Percentiles rank a stretch among this genome's conserved stretches.
phyloP scores from a whole-genome alignment of 1,140 invertebrate species.

The Tetragnatha versicolor region DNA sequence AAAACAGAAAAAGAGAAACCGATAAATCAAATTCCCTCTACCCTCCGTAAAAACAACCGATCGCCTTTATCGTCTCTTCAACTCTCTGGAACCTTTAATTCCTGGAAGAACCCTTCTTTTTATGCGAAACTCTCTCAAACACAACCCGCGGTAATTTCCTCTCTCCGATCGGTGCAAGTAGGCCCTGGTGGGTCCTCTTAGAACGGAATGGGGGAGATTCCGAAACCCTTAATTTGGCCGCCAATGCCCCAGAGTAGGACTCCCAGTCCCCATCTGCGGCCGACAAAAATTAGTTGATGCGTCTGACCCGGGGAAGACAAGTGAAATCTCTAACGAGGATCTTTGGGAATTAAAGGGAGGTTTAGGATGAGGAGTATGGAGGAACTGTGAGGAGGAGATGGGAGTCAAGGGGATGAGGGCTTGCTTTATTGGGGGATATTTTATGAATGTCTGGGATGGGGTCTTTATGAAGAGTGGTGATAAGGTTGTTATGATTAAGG shows the following conservation, averaged over 20 bases:
- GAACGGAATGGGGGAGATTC: background rate
- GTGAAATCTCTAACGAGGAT: background rate
- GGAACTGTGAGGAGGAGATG: too few species aligned
- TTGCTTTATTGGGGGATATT: too few species aligned
- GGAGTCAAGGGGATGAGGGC: too few species aligned
- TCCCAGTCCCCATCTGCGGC: slow-evolving; percentile 17
- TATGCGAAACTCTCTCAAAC: background rate
- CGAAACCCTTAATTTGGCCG: slow-evolving; percentile 11
- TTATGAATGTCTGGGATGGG: too few species aligned
- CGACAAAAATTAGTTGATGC: slow-evolving; percentile 23
- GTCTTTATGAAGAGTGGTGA: too few species aligned
- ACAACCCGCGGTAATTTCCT: slow-evolving; percentile 10
- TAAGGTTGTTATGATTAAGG: too few species aligned
- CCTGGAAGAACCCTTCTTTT: background rate
- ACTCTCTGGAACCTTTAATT: too few species aligned
- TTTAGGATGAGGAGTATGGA: background rate
- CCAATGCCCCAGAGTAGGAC: background rate
- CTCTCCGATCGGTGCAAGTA: slow-evolving; percentile 18
- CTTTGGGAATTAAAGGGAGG: too few species aligned
- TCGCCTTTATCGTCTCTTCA: too few species aligned
- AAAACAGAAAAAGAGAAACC: too few species aligned
- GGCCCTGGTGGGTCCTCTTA: slow-evolving; percentile 10
- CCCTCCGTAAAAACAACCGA: too few species aligned
- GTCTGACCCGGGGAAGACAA: background rate
- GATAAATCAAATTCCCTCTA: too few species aligned